Evolutionary conservation across 92 coral and sea anemone genomes (phyloP).

Genomic region (Palythoa grandis): DNA sequence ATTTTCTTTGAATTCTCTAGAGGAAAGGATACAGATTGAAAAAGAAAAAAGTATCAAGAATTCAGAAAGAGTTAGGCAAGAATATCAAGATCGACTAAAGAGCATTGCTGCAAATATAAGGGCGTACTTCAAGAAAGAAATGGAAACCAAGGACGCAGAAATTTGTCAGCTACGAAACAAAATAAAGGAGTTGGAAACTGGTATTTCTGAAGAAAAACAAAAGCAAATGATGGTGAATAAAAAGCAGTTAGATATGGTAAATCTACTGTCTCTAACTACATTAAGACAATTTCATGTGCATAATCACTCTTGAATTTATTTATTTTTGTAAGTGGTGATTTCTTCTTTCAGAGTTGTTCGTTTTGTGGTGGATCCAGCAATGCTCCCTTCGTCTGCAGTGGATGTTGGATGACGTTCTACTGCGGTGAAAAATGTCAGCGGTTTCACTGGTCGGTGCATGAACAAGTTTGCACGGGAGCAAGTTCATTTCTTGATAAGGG

Average conservation of each 20-base stretch:
- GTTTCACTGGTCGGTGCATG: slow-evolving; percentile 39
- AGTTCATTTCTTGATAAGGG: slow-evolving; percentile 20
- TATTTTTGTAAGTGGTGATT: not conserved
- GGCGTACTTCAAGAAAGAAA: slow-evolving; percentile 19
- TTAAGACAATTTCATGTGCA: not conserved
- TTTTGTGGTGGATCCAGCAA: slow-evolving; percentile 3
- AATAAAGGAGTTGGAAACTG: slow-evolving; percentile 13
- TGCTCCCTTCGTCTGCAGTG: slow-evolving; percentile 33
- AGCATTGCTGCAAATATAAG: slow-evolving; percentile 17
- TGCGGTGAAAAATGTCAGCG: slow-evolving; percentile 42
- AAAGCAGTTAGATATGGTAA: slow-evolving; percentile 32
- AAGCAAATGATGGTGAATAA: not conserved
- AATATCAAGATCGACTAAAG: slow-evolving; percentile 32
- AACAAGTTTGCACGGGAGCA: slow-evolving; percentile 24
- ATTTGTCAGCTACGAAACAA: slow-evolving; percentile 28
- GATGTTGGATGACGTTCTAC: slow-evolving; percentile 38
- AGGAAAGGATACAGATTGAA: slow-evolving; percentile 28
- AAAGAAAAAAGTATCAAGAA: slow-evolving; percentile 15
- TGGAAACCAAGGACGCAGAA: slow-evolving; percentile 34
- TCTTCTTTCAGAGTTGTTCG: slow-evolving; percentile 22
- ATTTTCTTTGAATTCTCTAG: not conserved
- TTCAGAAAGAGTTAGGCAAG: slow-evolving; percentile 31
- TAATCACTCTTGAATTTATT: not conserved
- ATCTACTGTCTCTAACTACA: not conserved
- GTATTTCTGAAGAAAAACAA: not conserved